Conservation (phyloP, 2,113 vertebrate genomes). For the Poeciliopsis retropinna region DNA sequence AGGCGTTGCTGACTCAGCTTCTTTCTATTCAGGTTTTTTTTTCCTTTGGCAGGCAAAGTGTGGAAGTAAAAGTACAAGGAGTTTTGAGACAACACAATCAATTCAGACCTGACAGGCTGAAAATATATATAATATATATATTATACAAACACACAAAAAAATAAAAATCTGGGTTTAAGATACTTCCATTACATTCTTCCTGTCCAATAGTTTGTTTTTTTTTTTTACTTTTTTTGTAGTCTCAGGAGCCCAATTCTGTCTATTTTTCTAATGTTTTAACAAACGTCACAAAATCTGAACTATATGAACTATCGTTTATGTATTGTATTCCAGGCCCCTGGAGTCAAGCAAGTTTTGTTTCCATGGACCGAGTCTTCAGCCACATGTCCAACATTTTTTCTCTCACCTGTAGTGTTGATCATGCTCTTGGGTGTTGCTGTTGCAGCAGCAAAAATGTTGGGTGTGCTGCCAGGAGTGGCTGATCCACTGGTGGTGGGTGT, state of each 20-base stretch:
- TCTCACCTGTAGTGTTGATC: conserved; percentile 93
- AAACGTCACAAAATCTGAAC: background rate
- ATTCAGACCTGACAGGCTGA: background rate
- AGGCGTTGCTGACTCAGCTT: background rate
- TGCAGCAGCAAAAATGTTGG: conserved; percentile 95
- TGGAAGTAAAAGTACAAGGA: background rate
- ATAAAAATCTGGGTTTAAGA: background rate
- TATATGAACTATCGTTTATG: background rate
- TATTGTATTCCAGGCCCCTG: too few species aligned
- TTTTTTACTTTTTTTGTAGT: background rate
- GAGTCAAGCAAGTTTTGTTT: background rate
- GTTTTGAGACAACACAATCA: background rate
- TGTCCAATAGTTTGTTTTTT: background rate
- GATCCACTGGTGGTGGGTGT: conserved; percentile 85
- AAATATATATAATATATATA: too few species aligned
- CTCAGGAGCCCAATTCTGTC: background rate
- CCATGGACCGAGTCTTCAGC: background rate
- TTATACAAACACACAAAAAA: too few species aligned
- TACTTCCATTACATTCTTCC: background rate
- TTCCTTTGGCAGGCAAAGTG: background rate
- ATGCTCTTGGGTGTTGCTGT: conserved; percentile 99
- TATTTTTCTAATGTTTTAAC: too few species aligned
- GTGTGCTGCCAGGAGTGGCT: conserved; percentile 88
- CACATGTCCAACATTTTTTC: background rate
- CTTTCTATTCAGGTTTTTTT: background rate